Conservation (phyloP, 2,113 vertebrate species). For the Apus apus region DNA sequence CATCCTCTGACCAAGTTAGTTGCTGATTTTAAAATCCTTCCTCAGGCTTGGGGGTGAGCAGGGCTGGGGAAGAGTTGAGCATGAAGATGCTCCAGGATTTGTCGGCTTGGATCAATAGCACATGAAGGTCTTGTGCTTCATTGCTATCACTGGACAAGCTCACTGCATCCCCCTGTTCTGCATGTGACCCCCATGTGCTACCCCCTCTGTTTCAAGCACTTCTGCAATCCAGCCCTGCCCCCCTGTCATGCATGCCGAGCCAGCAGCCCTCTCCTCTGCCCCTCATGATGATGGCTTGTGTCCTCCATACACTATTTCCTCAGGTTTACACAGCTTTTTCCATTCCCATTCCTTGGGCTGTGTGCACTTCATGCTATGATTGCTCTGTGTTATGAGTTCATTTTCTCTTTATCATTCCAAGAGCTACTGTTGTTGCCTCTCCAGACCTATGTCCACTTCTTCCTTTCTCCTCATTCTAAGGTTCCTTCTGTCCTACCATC, state of each 20-base stretch:
- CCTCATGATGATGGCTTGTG: not conserved
- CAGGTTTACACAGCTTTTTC: constrained; percentile 5
- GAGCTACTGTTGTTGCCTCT: not conserved
- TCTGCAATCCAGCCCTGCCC: not conserved
- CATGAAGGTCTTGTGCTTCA: not conserved
- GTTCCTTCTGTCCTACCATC: not conserved
- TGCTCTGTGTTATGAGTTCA: constrained; percentile 31
- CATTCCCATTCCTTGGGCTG: constrained; percentile 11
- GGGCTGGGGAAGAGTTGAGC: not conserved
- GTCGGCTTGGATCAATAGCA: not conserved
- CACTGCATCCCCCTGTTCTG: not conserved
- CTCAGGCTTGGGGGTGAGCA: not conserved
- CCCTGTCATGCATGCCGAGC: constrained; percentile 38
- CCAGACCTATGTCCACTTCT: not conserved
- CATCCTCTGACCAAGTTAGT: not conserved
- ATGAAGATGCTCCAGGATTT: not conserved
- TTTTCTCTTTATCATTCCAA: constrained; percentile 29
- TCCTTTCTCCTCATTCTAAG: not conserved
- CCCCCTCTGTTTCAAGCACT: not conserved
- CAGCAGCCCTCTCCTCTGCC: not conserved
- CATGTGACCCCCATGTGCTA: not conserved
- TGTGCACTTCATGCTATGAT: not conserved
- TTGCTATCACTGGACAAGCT: not conserved
- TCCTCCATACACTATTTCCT: not conserved
- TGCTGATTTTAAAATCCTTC: not conserved